Percentiles rank a stretch among this genome's conserved stretches.
These are phyloP conservation scores for Cryptocheilus praepositus DNA, from an alignment of 2,888 invertebrate species.

Conservation along the genomic window DNA sequence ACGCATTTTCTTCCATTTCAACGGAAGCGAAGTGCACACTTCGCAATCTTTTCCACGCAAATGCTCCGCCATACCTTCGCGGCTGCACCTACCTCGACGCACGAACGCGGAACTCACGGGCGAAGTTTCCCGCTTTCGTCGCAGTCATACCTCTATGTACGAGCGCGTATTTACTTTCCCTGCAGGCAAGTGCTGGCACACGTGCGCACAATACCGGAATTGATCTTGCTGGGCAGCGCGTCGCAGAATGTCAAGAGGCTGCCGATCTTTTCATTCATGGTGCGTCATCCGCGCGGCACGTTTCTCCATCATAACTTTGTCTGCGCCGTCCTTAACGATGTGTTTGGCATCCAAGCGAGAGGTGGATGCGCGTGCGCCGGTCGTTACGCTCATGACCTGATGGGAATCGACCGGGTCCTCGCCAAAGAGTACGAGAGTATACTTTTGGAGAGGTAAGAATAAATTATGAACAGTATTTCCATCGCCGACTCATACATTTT, in stretches of 20 bases:
- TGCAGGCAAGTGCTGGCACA: slow-evolving; percentile 87
- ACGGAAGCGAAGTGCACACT: no score
- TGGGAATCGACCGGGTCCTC: slow-evolving; percentile 88
- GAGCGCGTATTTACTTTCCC: slow-evolving; percentile 53
- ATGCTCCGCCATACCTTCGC: no score
- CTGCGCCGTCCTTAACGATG: slow-evolving; percentile 90
- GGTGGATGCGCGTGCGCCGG: slow-evolving; percentile 89
- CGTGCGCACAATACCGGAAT: slow-evolving; percentile 86
- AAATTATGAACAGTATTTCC: no score
- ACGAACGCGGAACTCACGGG: no score
- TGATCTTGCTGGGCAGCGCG: slow-evolving; percentile 85
- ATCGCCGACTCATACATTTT: no score
- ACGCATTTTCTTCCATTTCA: no score
- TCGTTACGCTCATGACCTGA: slow-evolving; percentile 88
- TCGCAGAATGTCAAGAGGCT: slow-evolving; percentile 82
- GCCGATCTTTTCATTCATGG: slow-evolving; percentile 91
- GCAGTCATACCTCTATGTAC: background rate
- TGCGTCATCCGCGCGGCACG: slow-evolving; percentile 86
- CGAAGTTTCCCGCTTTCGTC: background rate
- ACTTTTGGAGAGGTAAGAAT: slow-evolving; percentile 78
- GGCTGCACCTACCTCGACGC: no score
- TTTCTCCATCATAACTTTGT: slow-evolving; percentile 93
- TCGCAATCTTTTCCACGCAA: no score
- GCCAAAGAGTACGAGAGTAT: slow-evolving; percentile 85
- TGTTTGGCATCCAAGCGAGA: slow-evolving; percentile 92